These are phyloP conservation scores for Maniola jurtina DNA, from an alignment of 1,140 invertebrate species.

Conservation along the genomic window DNA sequence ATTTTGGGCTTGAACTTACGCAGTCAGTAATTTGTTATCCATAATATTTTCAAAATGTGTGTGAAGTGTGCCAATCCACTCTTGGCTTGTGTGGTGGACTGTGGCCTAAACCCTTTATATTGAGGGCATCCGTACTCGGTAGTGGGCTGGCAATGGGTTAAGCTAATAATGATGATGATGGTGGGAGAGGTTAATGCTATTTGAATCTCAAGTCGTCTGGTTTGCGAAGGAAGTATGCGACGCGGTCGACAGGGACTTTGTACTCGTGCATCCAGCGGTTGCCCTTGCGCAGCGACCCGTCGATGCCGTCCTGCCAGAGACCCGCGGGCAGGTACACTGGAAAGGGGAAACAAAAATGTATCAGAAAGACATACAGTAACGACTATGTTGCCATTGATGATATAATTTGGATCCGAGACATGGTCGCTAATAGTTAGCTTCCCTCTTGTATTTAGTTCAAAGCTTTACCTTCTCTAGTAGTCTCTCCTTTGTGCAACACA, in stretches of 20 bases:
- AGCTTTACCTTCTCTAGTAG: constrained; percentile 80
- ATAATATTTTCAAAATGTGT: no score
- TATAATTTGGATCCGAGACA: no score
- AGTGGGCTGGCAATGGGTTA: no score
- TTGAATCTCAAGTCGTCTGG: constrained; percentile 89
- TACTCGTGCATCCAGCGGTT: constrained; percentile 94
- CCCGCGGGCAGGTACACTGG: constrained; percentile 92
- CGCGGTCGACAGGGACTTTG: constrained; percentile 86
- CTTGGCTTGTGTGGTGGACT: no score
- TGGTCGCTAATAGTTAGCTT: no score
- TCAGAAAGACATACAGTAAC: background rate
- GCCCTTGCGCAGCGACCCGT: constrained; percentile 90
- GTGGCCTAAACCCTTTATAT: no score
- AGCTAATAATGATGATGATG: no score
- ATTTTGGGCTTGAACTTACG: no score
- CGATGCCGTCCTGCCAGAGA: constrained; percentile 94
- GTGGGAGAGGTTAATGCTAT: no score
- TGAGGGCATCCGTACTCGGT: no score
- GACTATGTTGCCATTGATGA: background rate
- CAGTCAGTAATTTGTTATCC: no score
- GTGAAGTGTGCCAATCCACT: no score
- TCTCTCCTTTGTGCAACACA: constrained; percentile 84
- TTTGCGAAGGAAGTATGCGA: constrained; percentile 92
- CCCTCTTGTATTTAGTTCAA: background rate
- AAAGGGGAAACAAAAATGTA: background rate